Evolutionary conservation across 1,140 invertebrate genomes (phyloP), one percentile per base, ranked within the genome.

Genomic region (Solenopsis invicta): DNA sequence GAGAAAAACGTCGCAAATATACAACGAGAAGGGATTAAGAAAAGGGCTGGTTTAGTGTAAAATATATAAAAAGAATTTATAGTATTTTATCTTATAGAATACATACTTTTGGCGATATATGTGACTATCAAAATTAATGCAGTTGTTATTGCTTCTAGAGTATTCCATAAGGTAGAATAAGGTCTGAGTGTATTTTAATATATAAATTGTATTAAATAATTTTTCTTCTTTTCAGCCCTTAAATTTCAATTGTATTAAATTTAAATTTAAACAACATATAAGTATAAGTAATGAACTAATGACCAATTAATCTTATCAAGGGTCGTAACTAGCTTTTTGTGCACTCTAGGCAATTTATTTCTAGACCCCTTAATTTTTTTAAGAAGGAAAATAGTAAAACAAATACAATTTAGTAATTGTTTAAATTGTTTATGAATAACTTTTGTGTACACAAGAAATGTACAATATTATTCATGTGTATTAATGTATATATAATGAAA

Each of bases 221-320:
- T 61, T 80, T 29, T 76, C 6, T 77, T 56, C 37, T 78, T 86
- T 48, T 13, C n/a, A 54, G 34, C 18, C 21, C 10, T 29, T 37
- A 24, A 66, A 84, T 50, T 75, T 54, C 18, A 37, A 29, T 59
- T 29, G 24, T 56, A n/a, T 24, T 12, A 67, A 64, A 37, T 41
- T n/a, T n/a, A n/a, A n/a, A n/a, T n/a, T n/a, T n/a, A n/a, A n/a
- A n/a, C n/a, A n/a, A n/a, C n/a, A n/a, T n/a, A n/a, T n/a, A n/a
- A n/a, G n/a, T n/a, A n/a, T n/a, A n/a, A n/a, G n/a, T n/a, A n/a
- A n/a, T n/a, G n/a, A 13, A 48, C 4, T 50, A 21, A 41, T 18
- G 16, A 61, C 21, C 52, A 9, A 34, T 72, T 12, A 37, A 6
- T 34, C 16, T 45, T 41, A 41, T 6, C 41, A 1, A 41, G 41